A percentile compares a stretch with the other conserved stretches of the same genome.
Evolutionary conservation across 2,113 vertebrate genomes (phyloP).

Genomic region (Sylvilagus bachmani): DNA sequence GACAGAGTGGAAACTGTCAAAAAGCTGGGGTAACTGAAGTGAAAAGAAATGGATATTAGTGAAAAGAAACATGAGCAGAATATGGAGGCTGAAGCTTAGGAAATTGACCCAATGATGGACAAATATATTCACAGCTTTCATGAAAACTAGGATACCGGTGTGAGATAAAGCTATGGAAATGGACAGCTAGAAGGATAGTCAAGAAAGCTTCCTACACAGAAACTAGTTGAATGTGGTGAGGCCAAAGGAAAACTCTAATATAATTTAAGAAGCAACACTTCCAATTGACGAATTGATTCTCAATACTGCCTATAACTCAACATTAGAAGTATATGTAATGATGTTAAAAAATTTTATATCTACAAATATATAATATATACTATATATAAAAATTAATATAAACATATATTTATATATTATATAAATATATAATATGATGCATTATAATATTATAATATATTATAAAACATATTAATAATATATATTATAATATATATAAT

Average conservation of each 20-base stretch:
- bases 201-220: not conserved
- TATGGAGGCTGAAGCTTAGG: not conserved
- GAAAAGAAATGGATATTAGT: not conserved
- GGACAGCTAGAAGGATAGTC: not conserved
- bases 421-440: no score
- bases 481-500: no score
- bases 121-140: not conserved
- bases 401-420: no score
- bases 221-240: not conserved
- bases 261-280: not conserved
- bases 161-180: not conserved
- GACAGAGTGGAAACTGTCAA: conserved; percentile 25
- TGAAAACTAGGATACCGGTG: not conserved
- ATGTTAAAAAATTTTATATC: no score
- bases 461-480: no score
- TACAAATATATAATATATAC: no score
- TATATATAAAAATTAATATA: no score
- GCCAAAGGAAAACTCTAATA: not conserved
- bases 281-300: not conserved
- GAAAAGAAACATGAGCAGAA: not conserved
- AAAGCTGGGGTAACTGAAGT: not conserved
- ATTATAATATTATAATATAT: no score
- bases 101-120: not conserved
- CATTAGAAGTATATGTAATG: not conserved
- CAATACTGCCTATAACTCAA: not conserved